Conservation (phyloP, 2,113 vertebrate species). For the Etheostoma spectabile region DNA sequence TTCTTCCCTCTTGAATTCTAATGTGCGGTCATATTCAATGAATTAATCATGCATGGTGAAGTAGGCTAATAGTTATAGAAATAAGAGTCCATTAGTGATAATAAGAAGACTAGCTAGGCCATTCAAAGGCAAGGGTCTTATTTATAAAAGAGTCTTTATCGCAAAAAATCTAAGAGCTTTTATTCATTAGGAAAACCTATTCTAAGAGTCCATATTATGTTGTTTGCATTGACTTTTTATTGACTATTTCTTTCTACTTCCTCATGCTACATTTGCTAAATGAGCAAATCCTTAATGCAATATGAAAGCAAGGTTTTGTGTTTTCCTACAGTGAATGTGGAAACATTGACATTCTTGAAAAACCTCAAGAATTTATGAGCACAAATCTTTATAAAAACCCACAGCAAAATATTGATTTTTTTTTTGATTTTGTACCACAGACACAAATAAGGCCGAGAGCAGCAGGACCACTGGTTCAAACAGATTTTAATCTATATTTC, state of each 20-base stretch:
- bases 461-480: constrained; percentile 83
- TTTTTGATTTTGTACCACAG: no score
- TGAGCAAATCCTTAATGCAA: background rate
- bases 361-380: background rate
- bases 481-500: constrained; percentile 91
- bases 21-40: constrained; percentile 44
- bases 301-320: no score
- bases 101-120: constrained; percentile 53
- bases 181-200: constrained; percentile 18
- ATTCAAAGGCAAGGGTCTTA: constrained; percentile 44
- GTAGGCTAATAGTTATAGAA: constrained; percentile 71
- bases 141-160: constrained; percentile 53
- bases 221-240: background rate
- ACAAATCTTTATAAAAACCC: background rate
- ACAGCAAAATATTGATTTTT: background rate
- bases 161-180: constrained; percentile 13
- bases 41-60: constrained; percentile 72
- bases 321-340: background rate
- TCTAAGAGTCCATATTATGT: background rate
- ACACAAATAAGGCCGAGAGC: background rate
- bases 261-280: background rate
- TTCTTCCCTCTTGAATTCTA: constrained; percentile 46
- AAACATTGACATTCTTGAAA: background rate
- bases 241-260: background rate
- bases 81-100: constrained; percentile 72